Conservation (phyloP, 2,113 vertebrate species). For the Phylloscopus trochiloides region DNA sequence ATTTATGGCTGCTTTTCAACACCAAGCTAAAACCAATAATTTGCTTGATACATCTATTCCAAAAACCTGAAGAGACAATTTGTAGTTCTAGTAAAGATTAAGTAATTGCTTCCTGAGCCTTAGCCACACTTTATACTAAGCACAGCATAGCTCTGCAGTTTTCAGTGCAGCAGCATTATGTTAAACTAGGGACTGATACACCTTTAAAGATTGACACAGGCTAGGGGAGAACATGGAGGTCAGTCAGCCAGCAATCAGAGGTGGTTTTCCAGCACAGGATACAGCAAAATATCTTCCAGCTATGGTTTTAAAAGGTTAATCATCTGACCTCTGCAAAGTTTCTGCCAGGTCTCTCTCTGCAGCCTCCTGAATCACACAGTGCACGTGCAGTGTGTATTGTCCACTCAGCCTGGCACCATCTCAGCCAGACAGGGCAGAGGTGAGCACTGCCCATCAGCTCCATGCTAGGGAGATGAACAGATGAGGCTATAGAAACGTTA, state of each 20-base stretch:
- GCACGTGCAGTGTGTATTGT: neutral
- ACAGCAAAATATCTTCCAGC: neutral
- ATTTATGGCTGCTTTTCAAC: neutral
- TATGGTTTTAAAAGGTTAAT: neutral
- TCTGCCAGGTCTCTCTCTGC: neutral
- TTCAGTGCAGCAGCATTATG: neutral
- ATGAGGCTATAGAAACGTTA: conserved; percentile 51
- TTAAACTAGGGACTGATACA: neutral
- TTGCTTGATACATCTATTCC: neutral
- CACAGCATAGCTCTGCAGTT: neutral
- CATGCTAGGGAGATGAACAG: conserved; percentile 25
- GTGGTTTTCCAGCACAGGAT: neutral
- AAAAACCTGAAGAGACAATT: neutral
- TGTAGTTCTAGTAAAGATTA: neutral
- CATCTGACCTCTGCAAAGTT: neutral
- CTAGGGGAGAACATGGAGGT: neutral
- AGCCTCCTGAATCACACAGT: neutral
- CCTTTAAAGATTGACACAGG: neutral
- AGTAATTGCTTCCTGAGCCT: neutral
- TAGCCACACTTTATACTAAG: neutral
- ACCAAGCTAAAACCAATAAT: neutral
- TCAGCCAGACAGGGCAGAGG: conserved; percentile 3
- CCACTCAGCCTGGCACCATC: conserved; percentile 1
- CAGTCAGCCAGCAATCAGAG: neutral
- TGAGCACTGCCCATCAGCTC: conserved; percentile 27